A percentile compares a stretch with the other conserved stretches of the same genome.
Evolutionary conservation across 2,797 vertebrate species (phyloP).

Genomic region (Poeciliopsis turneri): DNA sequence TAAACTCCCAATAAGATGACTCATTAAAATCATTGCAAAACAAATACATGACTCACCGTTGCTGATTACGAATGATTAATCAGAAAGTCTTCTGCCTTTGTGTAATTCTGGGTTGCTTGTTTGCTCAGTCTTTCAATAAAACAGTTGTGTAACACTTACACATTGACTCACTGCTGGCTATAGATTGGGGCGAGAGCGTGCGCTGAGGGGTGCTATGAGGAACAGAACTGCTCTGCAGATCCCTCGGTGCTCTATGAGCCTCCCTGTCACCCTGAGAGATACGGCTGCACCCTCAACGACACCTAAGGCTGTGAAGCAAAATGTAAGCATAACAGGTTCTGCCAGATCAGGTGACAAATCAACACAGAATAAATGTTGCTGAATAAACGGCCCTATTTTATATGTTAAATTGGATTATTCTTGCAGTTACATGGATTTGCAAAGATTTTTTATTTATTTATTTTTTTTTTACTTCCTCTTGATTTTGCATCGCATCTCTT

Average conservation of each 20-base stretch:
- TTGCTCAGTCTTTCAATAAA: constrained; percentile 31
- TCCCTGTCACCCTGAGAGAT: constrained; percentile 56
- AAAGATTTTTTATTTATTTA: neutral
- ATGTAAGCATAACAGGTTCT: constrained; percentile 67
- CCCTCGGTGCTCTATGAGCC: constrained; percentile 41
- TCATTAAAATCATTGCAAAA: constrained; percentile 45
- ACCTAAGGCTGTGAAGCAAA: constrained; percentile 62
- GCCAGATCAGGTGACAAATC: constrained; percentile 49
- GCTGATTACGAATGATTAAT: constrained; percentile 46
- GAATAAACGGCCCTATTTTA: neutral
- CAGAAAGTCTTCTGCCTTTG: constrained; percentile 31
- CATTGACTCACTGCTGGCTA: constrained; percentile 60
- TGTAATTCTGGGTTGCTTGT: constrained; percentile 40
- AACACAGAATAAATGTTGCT: constrained; percentile 33
- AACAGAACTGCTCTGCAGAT: constrained; percentile 48
- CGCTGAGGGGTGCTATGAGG: constrained; percentile 56
- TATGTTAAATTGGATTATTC: constrained; percentile 9
- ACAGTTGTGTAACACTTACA: constrained; percentile 33
- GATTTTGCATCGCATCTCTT: neutral
- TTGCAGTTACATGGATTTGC: constrained; percentile 2
- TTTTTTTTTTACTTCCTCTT: neutral
- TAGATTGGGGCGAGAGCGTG: constrained; percentile 33
- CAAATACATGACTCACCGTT: constrained; percentile 32
- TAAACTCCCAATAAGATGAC: constrained; percentile 42
- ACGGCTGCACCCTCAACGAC: constrained; percentile 62